Percentiles rank a stretch among this genome's conserved stretches.
phyloP scores from a whole-genome alignment of 2,797 vertebrate species.

The Acrossocheilus wenchowensis region DNA sequence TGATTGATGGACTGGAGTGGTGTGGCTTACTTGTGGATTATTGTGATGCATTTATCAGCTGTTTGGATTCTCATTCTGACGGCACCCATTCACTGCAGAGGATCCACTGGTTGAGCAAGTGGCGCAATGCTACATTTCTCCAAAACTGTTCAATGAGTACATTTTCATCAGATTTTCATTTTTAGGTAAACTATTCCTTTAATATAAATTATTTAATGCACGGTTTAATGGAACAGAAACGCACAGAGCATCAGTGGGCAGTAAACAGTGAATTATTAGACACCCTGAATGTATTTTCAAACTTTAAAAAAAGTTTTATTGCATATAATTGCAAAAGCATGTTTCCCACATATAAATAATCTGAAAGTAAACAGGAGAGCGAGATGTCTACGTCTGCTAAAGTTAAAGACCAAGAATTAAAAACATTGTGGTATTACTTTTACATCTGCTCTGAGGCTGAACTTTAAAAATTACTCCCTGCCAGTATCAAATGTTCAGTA shows the following conservation, averaged over 20 bases:
- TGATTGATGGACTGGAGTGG: too few species aligned
- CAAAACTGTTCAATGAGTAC: neutral
- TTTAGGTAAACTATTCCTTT: neutral
- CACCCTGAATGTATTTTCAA: neutral
- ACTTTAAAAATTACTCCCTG: slow-evolving; percentile 9
- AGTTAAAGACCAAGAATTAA: slow-evolving; percentile 11
- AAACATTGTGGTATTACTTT: neutral
- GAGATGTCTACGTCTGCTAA: slow-evolving; percentile 12
- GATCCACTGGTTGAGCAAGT: neutral
- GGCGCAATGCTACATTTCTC: neutral
- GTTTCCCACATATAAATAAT: neutral
- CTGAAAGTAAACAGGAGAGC: neutral
- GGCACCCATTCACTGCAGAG: neutral
- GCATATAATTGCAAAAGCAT: neutral
- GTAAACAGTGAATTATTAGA: neutral
- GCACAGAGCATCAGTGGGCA: neutral
- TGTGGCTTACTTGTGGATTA: too few species aligned
- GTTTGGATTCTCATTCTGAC: neutral
- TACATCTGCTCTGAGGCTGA: slow-evolving; percentile 12
- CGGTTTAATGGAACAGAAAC: too few species aligned
- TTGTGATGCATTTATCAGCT: too few species aligned
- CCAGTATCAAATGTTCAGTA: slow-evolving; percentile 10
- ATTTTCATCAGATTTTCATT: too few species aligned
- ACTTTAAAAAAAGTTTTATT: neutral
- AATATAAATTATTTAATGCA: neutral